Base-by-base conservation (phyloP, 2,888 invertebrate genomes). In the Amphipyra berbera region DNA sequence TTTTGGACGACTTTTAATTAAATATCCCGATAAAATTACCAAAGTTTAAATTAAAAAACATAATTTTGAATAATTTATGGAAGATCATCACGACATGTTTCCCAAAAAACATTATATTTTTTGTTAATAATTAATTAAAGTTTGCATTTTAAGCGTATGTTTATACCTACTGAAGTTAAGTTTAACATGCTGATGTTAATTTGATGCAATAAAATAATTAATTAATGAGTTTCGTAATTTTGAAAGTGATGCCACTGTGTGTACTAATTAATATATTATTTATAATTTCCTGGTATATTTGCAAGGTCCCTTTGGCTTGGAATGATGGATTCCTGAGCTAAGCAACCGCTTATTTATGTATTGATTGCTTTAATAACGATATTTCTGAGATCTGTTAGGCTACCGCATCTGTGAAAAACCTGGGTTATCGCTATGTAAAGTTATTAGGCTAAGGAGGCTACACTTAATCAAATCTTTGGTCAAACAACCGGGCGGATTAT, bases 61-160 rank as follows among this genome's bases (percentile, higher is more conserved):
- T 67, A 73, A 66, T 80, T 80, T 70, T 68, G 41, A 70, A 75
- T 79, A 78, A 79, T 81, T 79, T 81, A 80, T 76, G 66, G 63
- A 5, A 6, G 68, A 70, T 73, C 70, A 78, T 75, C 76, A 73
- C 60, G 79, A n/a, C 61, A 76, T 61, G 66, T 71, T 68, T 56
- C 42, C n/a, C 47, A 14, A 35, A 54, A 69, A 74, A 72, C 49
- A 65, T 60, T 73, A 59, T 67, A 59, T 67, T 76, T 49, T 61
- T 56, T 1, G 60, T 65, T 55, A 59, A 67, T 79, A 57, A 76
- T 72, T 75, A 64, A 75, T 78, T 68, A 55, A 63, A 49, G 59
- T 70, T 67, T 63, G 80, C 64, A 77, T 78, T 63, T 63, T 73
- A 63, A 76, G 35, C 47, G 67, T 58, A 45, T 55, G 41, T 64